Evolutionary conservation across 2,797 vertebrate genomes (phyloP).

Genomic region (Peromyscus melanophrys): DNA sequence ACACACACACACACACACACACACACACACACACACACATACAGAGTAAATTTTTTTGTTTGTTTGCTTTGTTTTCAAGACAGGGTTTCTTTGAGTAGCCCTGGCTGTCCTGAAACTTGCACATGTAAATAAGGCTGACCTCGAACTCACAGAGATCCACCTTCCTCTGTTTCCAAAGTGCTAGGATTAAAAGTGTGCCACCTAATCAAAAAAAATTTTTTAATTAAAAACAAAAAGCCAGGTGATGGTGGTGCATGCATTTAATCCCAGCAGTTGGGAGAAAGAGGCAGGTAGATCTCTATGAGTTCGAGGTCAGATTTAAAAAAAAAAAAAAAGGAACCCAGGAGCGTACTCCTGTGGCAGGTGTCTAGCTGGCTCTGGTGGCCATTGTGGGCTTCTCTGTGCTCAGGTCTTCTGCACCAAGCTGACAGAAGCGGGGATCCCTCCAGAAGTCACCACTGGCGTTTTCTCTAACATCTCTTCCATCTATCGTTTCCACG

Average conservation of each 20-base stretch:
- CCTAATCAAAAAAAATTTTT: background rate
- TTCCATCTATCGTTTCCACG: slow-evolving; percentile 97
- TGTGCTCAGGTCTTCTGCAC: slow-evolving; percentile 95
- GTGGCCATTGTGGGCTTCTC: background rate
- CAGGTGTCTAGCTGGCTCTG: background rate
- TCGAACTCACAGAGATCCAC: too few relatives aligned
- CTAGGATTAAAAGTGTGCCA: too few relatives aligned
- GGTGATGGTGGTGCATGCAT: too few relatives aligned
- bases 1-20: background rate
- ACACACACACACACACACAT: background rate
- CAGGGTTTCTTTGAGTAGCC: too few relatives aligned
- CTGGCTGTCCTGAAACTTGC: too few relatives aligned
- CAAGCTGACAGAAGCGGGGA: slow-evolving; percentile 94
- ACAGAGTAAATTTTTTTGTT: background rate
- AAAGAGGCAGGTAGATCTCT: background rate
- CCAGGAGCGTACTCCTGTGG: background rate
- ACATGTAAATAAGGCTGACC: too few relatives aligned
- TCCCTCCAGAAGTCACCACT: slow-evolving; percentile 95
- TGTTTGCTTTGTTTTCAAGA: too few relatives aligned
- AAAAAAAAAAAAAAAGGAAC: background rate
- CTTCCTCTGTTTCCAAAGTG: too few relatives aligned
- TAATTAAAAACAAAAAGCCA: background rate
- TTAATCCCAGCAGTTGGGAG: too few relatives aligned
- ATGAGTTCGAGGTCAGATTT: background rate
- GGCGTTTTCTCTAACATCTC: slow-evolving; percentile 99